Conservation (phyloP, 2,113 vertebrate species). For the Grantiella picta region DNA sequence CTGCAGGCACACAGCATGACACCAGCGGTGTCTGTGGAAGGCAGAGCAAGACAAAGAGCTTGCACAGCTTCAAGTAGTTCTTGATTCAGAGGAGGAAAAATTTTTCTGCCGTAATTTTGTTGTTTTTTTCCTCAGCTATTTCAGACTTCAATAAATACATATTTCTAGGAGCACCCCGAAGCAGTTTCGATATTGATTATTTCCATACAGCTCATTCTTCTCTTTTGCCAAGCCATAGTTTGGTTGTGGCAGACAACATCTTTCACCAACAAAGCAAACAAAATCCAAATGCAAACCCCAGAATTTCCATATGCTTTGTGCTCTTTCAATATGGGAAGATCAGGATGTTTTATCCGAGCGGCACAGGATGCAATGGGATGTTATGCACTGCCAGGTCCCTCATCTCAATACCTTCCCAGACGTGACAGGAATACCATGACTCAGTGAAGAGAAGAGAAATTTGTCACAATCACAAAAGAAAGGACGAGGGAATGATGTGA, state of each 20-base stretch:
- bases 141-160: conserved; percentile 30
- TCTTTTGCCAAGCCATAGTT: not conserved
- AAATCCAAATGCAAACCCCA: not conserved
- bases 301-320: not conserved
- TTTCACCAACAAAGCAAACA: conserved; percentile 22
- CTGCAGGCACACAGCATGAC: not conserved
- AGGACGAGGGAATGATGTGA: not conserved
- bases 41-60: not conserved
- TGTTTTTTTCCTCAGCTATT: not conserved
- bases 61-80: not conserved
- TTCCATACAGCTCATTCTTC: conserved; percentile 10
- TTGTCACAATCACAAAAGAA: not conserved
- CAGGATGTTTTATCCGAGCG: not conserved
- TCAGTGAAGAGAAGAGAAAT: not conserved
- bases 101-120: not conserved
- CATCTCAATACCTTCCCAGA: not conserved
- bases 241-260: not conserved
- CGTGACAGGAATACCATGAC: not conserved
- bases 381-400: not conserved
- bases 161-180: not conserved
- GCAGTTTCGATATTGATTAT: conserved; percentile 21
- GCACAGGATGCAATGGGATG: not conserved
- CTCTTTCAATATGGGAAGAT: not conserved
- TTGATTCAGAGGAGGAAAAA: not conserved
- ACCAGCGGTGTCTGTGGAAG: not conserved